Conservation (phyloP, 2,797 vertebrate genomes). For the Acanthurus lineatus region DNA sequence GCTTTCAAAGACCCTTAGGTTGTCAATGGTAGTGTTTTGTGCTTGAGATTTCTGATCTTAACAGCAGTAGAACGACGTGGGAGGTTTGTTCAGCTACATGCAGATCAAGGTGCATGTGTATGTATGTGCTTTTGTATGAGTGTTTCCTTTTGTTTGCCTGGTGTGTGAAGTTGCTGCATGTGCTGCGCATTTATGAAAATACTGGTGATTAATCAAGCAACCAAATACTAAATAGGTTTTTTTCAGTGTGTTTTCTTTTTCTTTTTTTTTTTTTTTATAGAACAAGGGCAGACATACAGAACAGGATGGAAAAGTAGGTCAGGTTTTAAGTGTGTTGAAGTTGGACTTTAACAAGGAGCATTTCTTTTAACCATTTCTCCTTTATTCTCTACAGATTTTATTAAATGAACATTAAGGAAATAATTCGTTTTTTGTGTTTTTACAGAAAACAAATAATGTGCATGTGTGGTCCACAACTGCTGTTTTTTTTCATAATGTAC, state of each 20-base stretch:
- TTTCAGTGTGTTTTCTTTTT: too few relatives aligned
- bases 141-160: conserved; percentile 19
- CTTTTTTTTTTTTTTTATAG: neutral
- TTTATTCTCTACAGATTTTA: conserved; percentile 51
- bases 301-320: conserved; percentile 59
- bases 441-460: conserved; percentile 7
- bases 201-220: conserved; percentile 62
- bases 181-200: conserved; percentile 36
- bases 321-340: conserved; percentile 56
- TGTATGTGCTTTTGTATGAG: conserved; percentile 31
- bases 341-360: conserved; percentile 50
- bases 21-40: conserved; percentile 64
- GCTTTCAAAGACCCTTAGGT: conserved; percentile 74
- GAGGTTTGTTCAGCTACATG: conserved; percentile 64
- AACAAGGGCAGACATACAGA: conserved; percentile 37
- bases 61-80: conserved; percentile 67
- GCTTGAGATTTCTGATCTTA: conserved; percentile 73
- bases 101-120: conserved; percentile 75
- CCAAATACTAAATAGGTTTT: conserved; percentile 43
- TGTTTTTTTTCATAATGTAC: conserved; percentile 4
- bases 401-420: conserved; percentile 57
- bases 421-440: conserved; percentile 25
- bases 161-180: conserved; percentile 36
- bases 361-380: conserved; percentile 25
- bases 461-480: conserved; percentile 8